Evolutionary conservation across 1,140 invertebrate genomes (phyloP).

Genomic region (Zaprionus vittiger): DNA sequence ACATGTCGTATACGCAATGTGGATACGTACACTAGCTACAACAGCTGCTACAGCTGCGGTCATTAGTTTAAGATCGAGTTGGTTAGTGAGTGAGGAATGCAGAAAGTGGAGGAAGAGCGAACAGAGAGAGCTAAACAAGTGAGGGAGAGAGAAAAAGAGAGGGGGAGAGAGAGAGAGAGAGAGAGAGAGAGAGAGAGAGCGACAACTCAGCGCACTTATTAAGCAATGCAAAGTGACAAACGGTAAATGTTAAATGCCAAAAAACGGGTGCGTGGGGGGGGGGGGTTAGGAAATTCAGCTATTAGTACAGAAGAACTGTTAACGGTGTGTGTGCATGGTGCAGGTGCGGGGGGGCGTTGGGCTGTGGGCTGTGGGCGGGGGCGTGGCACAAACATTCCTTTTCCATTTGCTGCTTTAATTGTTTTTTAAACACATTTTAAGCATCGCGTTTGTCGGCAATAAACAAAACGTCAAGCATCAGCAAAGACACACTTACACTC

Average conservation of each 20-base stretch:
- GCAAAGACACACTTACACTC: slow-evolving; percentile 30
- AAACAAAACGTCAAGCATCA: slow-evolving; percentile 65
- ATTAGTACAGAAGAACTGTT: slow-evolving; percentile 6
- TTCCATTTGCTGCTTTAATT: slow-evolving; percentile 57
- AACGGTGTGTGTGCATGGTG: too few species aligned
- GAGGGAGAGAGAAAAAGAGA: too few species aligned
- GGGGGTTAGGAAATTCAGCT: slow-evolving; percentile 8
- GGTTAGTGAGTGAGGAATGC: not conserved
- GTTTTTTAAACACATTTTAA: slow-evolving; percentile 78
- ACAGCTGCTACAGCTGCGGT: not conserved
- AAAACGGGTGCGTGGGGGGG: not conserved
- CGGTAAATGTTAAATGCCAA: slow-evolving; percentile 10
- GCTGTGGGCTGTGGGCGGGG: not conserved
- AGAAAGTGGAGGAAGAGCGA: too few species aligned
- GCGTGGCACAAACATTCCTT: slow-evolving; percentile 22
- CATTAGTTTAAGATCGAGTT: slow-evolving; percentile 24
- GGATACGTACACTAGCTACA: not conserved
- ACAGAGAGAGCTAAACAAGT: too few species aligned
- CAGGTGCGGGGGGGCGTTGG: not conserved
- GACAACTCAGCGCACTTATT: slow-evolving; percentile 23
- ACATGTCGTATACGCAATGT: not conserved
- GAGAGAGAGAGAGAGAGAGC: not conserved
- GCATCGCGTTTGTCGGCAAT: slow-evolving; percentile 55
- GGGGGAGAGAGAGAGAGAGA: too few species aligned
- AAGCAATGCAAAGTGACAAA: slow-evolving; percentile 52